phyloP scores from a whole-genome alignment of 2,113 vertebrate genomes.

The Mus spicilegus region DNA sequence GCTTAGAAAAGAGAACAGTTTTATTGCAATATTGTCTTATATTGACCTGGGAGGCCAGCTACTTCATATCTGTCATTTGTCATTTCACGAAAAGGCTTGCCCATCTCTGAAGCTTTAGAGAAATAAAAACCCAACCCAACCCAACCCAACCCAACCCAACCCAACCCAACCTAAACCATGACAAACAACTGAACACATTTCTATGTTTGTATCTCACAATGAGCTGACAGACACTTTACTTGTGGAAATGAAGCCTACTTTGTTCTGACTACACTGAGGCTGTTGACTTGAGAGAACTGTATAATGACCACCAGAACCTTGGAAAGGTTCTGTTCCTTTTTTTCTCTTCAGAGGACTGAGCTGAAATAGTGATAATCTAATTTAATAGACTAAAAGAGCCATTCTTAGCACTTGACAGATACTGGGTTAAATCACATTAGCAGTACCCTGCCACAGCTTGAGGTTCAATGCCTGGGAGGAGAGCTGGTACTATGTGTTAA shows the following conservation, averaged over 20 bases:
- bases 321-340: background rate
- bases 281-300: background rate
- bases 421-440: background rate
- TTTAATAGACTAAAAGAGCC: background rate
- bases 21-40: background rate
- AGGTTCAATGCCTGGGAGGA: background rate
- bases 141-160: background rate
- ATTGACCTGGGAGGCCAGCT: background rate
- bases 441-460: rapidly evolving
- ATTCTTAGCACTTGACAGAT: conserved; percentile 9
- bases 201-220: background rate
- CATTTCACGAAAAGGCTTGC: background rate
- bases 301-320: conserved; percentile 1
- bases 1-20: background rate
- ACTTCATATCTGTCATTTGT: background rate
- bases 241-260: conserved; percentile 10
- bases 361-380: conserved; percentile 30
- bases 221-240: background rate
- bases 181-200: background rate
- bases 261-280: background rate
- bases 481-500: background rate
- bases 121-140: background rate
- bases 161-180: background rate
- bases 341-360: conserved; percentile 5
- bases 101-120: rapidly evolving